Conservation (phyloP, 2,888 invertebrate genomes). For the Mantis religiosa region DNA sequence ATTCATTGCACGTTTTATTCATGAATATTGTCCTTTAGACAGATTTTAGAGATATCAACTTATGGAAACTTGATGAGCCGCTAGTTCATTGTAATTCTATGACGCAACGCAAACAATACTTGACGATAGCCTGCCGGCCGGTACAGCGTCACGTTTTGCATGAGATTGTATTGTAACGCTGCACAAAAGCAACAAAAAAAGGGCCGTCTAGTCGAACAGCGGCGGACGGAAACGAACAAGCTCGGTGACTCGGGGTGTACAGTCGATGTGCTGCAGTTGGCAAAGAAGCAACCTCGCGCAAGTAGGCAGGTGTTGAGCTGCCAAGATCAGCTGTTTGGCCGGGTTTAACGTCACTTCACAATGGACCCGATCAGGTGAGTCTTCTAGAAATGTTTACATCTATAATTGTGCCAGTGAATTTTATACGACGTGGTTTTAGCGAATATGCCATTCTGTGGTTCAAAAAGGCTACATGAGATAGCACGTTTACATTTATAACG, state of each 20-base stretch:
- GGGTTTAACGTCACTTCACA: not conserved
- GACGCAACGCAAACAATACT: not conserved
- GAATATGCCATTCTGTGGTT: too few relatives aligned
- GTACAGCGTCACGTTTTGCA: not conserved
- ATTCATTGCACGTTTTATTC: too few relatives aligned
- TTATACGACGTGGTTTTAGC: too few relatives aligned
- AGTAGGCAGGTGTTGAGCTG: not conserved
- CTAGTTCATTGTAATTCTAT: too few relatives aligned
- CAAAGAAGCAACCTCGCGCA: not conserved
- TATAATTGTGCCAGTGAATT: too few relatives aligned
- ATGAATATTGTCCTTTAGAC: too few relatives aligned
- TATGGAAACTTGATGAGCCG: too few relatives aligned
- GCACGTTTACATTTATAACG: too few relatives aligned
- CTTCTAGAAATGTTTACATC: not conserved
- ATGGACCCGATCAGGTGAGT: not conserved
- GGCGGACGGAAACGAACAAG: not conserved
- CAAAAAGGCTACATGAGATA: too few relatives aligned
- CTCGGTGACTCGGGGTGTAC: not conserved
- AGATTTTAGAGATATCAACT: too few relatives aligned
- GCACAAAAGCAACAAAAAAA: not conserved
- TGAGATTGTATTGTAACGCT: not conserved
- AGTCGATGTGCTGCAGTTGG: not conserved
- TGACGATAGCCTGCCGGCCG: not conserved
- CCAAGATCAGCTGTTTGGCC: not conserved
- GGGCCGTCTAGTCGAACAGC: not conserved